phyloP scores from a whole-genome alignment of 2,888 invertebrate genomes.

The Dione juno region DNA sequence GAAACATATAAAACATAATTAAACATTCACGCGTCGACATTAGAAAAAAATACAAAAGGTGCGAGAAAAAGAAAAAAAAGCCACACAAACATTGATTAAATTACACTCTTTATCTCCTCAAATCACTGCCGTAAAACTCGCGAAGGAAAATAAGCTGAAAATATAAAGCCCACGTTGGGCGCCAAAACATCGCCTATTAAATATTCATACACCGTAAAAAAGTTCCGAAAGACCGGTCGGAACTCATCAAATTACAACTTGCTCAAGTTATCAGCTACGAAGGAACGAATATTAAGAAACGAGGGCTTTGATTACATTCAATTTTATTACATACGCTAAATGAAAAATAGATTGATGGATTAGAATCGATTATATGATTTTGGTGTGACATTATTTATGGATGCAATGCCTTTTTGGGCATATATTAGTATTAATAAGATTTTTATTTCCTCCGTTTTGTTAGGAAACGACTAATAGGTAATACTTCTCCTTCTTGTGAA shows the following conservation, averaged over 20 bases:
- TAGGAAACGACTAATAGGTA: too few species aligned
- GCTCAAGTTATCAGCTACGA: constrained; percentile 56
- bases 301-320: constrained; percentile 18
- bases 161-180: constrained; percentile 61
- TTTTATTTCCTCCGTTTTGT: too few species aligned
- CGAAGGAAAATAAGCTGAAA: constrained; percentile 53
- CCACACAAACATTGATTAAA: constrained; percentile 54
- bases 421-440: too few species aligned
- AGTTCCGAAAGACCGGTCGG: constrained; percentile 60
- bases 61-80: constrained; percentile 41
- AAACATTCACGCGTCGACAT: constrained; percentile 17
- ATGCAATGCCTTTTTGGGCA: too few species aligned
- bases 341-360: neutral
- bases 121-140: constrained; percentile 56
- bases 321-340: constrained; percentile 5
- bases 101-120: constrained; percentile 56
- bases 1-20: neutral
- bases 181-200: constrained; percentile 65
- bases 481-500: too few species aligned
- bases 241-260: constrained; percentile 73
- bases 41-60: constrained; percentile 37
- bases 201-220: constrained; percentile 72
- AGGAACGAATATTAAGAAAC: constrained; percentile 40
- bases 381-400: neutral
- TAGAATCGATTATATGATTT: neutral